A percentile compares a stretch with the other conserved stretches of the same genome.
Conservation (phyloP, 2,888 invertebrate species). For the Acanthosepion esculentum region DNA sequence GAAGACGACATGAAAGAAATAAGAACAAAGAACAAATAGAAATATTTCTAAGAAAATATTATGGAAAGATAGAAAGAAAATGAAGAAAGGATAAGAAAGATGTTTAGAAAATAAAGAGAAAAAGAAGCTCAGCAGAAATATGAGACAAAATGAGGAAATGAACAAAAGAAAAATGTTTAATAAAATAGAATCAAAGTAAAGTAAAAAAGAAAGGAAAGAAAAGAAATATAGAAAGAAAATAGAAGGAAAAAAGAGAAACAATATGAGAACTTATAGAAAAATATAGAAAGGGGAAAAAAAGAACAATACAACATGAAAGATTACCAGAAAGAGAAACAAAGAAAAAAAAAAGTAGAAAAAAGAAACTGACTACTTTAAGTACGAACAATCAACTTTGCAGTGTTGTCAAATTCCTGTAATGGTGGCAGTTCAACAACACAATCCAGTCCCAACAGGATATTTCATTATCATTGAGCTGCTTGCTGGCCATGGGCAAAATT, state of each 20-base stretch:
- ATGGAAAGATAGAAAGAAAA: too few species aligned
- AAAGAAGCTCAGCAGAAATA: background rate
- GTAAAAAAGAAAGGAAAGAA: background rate
- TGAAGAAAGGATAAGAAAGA: too few species aligned
- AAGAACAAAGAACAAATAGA: too few species aligned
- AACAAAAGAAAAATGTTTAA: background rate
- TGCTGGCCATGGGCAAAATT: background rate
- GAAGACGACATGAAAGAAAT: too few species aligned
- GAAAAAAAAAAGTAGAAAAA: background rate
- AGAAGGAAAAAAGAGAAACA: background rate
- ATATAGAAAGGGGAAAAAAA: background rate
- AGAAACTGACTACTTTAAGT: too few species aligned
- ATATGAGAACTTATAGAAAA: background rate
- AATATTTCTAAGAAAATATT: too few species aligned
- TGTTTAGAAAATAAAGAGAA: background rate
- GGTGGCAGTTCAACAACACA: background rate
- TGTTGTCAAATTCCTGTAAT: background rate
- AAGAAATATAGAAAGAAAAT: background rate
- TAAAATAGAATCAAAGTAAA: background rate
- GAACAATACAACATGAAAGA: too few species aligned
- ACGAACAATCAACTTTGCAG: background rate
- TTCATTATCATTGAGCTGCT: background rate
- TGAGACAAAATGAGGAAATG: background rate
- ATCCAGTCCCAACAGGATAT: background rate
- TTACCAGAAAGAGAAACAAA: background rate